These are phyloP conservation scores for Nomia melanderi DNA, from an alignment of 1,140 invertebrate species.

Conservation along the genomic window DNA sequence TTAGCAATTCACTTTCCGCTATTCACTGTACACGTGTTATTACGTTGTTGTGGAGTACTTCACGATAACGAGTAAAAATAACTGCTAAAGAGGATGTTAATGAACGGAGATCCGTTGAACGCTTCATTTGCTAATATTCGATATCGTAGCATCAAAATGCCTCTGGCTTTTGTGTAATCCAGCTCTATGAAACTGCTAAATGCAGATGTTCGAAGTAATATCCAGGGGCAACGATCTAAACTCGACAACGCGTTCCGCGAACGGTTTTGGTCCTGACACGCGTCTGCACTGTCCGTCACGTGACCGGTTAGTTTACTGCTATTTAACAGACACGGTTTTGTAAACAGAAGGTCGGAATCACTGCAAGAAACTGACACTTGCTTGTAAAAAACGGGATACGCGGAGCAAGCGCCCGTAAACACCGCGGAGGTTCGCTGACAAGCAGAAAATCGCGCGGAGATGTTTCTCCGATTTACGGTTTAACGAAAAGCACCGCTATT, in stretches of 20 bases:
- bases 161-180: neutral
- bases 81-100: neutral
- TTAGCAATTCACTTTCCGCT: too few relatives aligned
- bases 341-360: conserved; percentile 17
- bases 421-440: neutral
- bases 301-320: conserved; percentile 6
- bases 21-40: too few relatives aligned
- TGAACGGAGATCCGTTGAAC: neutral
- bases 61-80: too few relatives aligned
- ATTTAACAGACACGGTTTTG: conserved; percentile 6
- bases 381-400: neutral
- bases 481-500: neutral
- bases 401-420: neutral
- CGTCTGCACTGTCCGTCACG: conserved; percentile 20
- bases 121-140: neutral
- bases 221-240: neutral
- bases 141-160: neutral
- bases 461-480: neutral
- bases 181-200: neutral
- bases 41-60: too few relatives aligned
- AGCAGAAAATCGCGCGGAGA: neutral
- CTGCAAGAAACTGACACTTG: neutral
- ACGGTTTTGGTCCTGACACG: conserved; percentile 14
- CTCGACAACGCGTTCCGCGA: conserved; percentile 12
- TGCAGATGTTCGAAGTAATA: neutral